A percentile compares a stretch with the other conserved stretches of the same genome.
Conservation (phyloP, 1,140 invertebrate species). For the Choristoneura fumiferana region DNA sequence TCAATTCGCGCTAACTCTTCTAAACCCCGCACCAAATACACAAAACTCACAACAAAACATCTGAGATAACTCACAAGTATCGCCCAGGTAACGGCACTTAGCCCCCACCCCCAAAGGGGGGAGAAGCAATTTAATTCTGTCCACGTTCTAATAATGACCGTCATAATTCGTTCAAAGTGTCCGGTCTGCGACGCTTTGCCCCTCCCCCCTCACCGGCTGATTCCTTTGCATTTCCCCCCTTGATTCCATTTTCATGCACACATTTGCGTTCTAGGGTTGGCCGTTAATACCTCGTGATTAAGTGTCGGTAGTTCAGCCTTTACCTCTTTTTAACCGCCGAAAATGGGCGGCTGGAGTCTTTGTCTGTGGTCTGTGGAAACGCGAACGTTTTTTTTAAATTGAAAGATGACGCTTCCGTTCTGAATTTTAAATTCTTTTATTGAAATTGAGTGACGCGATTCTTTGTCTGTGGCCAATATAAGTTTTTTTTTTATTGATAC, state of each 20-base stretch:
- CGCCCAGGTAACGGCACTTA: background rate
- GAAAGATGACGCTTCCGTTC: too few species aligned
- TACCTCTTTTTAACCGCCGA: too few species aligned
- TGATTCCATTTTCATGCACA: conserved; percentile 73
- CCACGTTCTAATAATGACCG: conserved; percentile 80
- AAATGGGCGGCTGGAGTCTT: too few species aligned
- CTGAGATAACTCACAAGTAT: too few species aligned
- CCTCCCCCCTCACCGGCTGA: conserved; percentile 55
- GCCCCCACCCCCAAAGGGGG: conserved; percentile 1
- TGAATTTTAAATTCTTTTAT: too few species aligned
- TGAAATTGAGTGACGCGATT: too few species aligned
- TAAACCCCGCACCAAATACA: background rate
- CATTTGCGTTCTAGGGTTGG: conserved; percentile 36
- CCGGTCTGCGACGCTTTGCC: conserved; percentile 74
- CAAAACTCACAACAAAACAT: background rate
- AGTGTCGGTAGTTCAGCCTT: too few species aligned
- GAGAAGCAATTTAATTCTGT: conserved; percentile 79
- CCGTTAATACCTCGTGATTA: background rate
- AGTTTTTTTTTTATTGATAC: too few species aligned
- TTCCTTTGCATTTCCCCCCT: conserved; percentile 74
- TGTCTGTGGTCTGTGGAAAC: too few species aligned
- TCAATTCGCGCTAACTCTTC: background rate
- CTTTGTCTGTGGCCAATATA: too few species aligned
- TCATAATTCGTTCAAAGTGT: conserved; percentile 81
- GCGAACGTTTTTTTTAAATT: too few species aligned